Percentiles rank a stretch among this genome's conserved stretches.
Conservation (phyloP, 1,140 invertebrate genomes). For the Hydropsyche tenuis region DNA sequence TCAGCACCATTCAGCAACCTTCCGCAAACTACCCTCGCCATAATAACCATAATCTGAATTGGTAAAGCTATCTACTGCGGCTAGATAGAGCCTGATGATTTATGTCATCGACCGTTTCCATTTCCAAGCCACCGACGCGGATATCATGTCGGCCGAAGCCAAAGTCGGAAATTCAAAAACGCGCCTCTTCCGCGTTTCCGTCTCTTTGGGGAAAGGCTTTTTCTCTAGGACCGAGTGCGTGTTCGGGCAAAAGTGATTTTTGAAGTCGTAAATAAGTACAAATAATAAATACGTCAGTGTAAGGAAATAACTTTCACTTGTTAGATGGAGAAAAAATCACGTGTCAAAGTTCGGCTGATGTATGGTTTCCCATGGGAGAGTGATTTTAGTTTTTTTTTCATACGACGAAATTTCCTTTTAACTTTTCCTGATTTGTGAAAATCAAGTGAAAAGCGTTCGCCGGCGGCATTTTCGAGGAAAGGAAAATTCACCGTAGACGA, state of each 20-base stretch:
- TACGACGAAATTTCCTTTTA: constrained; percentile 20
- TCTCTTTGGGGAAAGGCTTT: no score
- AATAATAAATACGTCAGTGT: neutral
- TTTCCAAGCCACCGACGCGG: neutral
- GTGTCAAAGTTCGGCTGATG: constrained; percentile 12
- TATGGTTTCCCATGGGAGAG: constrained; percentile 12
- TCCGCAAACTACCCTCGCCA: constrained; percentile 17
- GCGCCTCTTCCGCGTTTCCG: no score
- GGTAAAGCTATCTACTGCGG: constrained; percentile 21
- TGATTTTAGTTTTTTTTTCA: constrained; percentile 21
- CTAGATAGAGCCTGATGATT: constrained; percentile 16
- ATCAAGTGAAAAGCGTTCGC: constrained; percentile 30
- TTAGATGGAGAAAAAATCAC: constrained; percentile 4
- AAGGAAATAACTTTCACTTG: constrained; percentile 1
- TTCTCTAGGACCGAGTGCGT: no score
- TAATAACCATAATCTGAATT: constrained; percentile 28
- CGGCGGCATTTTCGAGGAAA: constrained; percentile 20
- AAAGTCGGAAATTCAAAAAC: neutral
- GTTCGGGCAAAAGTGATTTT: no score
- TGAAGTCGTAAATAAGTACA: neutral
- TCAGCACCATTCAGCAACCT: constrained; percentile 25
- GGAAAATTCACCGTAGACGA: constrained; percentile 10
- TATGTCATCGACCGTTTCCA: constrained; percentile 21
- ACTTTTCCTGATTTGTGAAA: constrained; percentile 30
- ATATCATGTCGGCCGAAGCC: neutral